Evolutionary conservation across 1,140 invertebrate genomes (phyloP).

Genomic region (Oreohelix idahoensis): DNA sequence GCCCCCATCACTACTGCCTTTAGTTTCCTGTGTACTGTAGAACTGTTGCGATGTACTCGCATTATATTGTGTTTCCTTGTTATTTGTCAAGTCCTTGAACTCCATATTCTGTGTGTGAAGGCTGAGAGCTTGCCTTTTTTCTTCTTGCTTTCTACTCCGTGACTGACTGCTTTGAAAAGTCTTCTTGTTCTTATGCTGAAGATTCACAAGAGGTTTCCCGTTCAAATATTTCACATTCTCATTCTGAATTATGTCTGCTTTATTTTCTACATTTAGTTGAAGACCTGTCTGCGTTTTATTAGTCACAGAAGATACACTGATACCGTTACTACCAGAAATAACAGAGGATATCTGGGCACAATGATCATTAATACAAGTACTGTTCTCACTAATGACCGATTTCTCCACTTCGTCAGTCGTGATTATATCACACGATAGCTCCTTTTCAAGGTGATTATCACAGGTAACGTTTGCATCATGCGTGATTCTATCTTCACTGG

Average conservation of each 20-base stretch:
- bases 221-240: background rate
- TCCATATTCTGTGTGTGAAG: conserved; percentile 6
- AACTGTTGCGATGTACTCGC: background rate
- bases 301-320: background rate
- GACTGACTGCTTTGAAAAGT: background rate
- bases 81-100: background rate
- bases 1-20: background rate
- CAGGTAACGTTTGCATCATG: background rate
- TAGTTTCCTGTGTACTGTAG: background rate
- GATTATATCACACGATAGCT: background rate
- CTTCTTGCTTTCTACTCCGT: background rate
- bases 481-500: background rate
- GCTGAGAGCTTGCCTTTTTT: background rate
- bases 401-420: background rate
- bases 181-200: background rate
- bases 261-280: background rate
- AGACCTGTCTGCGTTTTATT: background rate
- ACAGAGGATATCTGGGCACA: too few species aligned
- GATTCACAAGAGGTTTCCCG: background rate
- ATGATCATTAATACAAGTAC: too few species aligned
- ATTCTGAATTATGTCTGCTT: background rate
- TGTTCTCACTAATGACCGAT: background rate
- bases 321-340: background rate
- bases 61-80: background rate
- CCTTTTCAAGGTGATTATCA: background rate